These are phyloP conservation scores for Chelonia mydas DNA, from an alignment of 2,797 vertebrate species.

Conservation along the genomic window DNA sequence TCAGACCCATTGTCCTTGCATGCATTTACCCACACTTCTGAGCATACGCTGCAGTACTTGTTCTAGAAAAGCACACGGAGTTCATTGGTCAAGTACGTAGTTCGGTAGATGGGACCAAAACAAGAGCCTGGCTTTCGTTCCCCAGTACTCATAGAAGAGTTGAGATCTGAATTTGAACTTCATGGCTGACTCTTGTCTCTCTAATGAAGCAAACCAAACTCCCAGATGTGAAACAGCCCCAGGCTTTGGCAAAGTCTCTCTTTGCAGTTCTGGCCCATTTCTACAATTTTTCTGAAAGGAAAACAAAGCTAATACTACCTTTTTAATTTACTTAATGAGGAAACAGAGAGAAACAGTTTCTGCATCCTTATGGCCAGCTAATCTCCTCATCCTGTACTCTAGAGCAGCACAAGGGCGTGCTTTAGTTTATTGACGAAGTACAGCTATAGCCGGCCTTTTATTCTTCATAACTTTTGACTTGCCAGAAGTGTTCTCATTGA, in stretches of 20 bases:
- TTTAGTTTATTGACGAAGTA: not conserved
- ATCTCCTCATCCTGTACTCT: not conserved
- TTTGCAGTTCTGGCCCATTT: not conserved
- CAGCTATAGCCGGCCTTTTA: not conserved
- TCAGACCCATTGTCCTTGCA: not conserved
- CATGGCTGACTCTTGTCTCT: not conserved
- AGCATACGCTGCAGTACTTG: not conserved
- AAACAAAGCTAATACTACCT: not conserved
- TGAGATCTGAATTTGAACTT: not conserved
- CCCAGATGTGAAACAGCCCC: not conserved
- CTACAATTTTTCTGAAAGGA: not conserved
- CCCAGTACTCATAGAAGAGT: not conserved
- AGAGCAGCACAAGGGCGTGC: not conserved
- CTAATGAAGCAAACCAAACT: accelerated
- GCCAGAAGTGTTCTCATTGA: not conserved
- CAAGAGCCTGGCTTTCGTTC: accelerated
- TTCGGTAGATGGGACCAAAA: not conserved
- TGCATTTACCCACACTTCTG: not conserved
- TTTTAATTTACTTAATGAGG: not conserved
- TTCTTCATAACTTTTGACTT: not conserved
- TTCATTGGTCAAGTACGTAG: not conserved
- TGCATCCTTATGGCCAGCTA: not conserved
- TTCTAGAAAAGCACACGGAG: not conserved
- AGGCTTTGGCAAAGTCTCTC: not conserved
- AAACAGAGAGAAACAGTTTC: not conserved